phyloP scores from a whole-genome alignment of 2,113 vertebrate species.

The Rhodinocichla rosea region DNA sequence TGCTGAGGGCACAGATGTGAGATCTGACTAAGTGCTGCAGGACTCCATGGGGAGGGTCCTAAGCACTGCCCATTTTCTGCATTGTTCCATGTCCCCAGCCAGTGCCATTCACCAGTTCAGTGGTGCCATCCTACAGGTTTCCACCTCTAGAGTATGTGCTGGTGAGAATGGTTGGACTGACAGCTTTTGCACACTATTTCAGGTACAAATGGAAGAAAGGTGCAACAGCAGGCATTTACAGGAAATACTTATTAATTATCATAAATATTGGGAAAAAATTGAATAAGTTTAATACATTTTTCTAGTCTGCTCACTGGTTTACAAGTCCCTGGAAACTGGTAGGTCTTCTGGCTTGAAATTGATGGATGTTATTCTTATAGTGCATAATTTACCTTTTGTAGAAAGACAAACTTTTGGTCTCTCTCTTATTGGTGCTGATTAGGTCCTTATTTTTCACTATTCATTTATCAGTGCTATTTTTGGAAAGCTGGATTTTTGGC shows the following conservation, averaged over 20 bases:
- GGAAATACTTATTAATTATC: not conserved
- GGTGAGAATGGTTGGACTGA: not conserved
- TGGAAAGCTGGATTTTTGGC: not conserved
- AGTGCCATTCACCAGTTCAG: not conserved
- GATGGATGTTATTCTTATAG: not conserved
- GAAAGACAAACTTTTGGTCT: not conserved
- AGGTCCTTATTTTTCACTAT: constrained; percentile 1
- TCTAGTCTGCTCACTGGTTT: not conserved
- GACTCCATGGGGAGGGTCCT: not conserved
- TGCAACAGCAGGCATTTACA: not conserved
- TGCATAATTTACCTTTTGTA: not conserved
- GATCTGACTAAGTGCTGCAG: not conserved
- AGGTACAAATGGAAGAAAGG: not conserved
- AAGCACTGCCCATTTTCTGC: not conserved
- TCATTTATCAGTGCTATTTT: constrained; percentile 12
- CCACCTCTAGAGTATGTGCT: too few species aligned
- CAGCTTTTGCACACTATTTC: not conserved
- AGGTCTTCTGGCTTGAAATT: not conserved
- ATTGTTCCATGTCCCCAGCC: not conserved
- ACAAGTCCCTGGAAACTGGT: not conserved
- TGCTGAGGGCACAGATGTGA: not conserved
- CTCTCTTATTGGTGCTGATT: not conserved
- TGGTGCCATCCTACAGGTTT: not conserved
- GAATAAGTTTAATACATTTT: not conserved
- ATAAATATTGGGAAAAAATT: not conserved